Conservation (phyloP, 2,797 vertebrate genomes). For the Eidolon dupreanum region DNA sequence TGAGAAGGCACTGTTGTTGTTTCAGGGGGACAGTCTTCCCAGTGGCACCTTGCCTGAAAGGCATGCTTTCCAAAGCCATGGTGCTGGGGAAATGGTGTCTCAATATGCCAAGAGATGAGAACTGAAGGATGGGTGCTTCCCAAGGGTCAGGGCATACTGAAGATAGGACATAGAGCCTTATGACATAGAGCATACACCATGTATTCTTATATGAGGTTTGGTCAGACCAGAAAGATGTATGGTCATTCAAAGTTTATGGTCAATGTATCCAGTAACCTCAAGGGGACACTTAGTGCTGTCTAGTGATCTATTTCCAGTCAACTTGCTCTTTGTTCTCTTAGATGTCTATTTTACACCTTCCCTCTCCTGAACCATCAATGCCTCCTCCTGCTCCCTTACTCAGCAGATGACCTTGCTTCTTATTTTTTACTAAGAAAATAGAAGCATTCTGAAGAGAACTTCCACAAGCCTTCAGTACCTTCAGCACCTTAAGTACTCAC, state of each 20-base stretch:
- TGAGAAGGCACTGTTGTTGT: neutral
- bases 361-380: neutral
- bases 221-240: neutral
- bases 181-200: neutral
- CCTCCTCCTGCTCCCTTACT: neutral
- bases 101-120: neutral
- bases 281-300: neutral
- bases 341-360: neutral
- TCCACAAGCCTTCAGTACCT: neutral
- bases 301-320: neutral
- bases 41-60: neutral
- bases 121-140: neutral
- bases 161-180: neutral
- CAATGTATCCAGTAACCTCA: neutral
- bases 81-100: neutral
- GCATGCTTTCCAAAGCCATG: neutral
- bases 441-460: neutral
- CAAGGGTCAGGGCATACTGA: neutral
- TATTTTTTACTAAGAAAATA: constrained; percentile 24
- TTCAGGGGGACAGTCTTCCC: neutral
- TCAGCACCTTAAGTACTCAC: neutral
- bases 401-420: neutral
- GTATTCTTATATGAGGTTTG: neutral
- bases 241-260: neutral
- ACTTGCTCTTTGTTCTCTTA: neutral